A percentile compares a stretch with the other conserved stretches of the same genome.
These are phyloP conservation scores for Ammodytes dubius DNA, from an alignment of 2,113 vertebrate genomes.

Conservation along the genomic window DNA sequence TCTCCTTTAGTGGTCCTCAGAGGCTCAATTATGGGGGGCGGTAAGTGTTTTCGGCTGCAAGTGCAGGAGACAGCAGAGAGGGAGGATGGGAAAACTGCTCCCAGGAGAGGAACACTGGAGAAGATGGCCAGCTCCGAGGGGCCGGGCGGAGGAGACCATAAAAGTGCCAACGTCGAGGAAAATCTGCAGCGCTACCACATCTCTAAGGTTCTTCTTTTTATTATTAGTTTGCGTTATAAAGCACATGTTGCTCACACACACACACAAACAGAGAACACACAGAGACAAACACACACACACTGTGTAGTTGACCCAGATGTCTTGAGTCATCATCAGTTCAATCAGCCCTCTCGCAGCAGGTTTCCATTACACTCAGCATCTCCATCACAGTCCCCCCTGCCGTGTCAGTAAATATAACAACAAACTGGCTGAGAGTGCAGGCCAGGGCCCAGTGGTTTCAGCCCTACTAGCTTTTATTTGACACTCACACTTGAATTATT, in stretches of 20 bases:
- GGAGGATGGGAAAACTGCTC: conserved; percentile 57
- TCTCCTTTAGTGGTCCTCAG: conserved; percentile 59
- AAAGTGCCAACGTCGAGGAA: conserved; percentile 28
- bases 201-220: background rate
- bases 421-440: conserved; percentile 53
- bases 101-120: conserved; percentile 34
- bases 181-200: background rate
- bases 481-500: conserved; percentile 67
- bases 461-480: conserved; percentile 40
- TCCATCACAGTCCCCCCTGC: conserved; percentile 55
- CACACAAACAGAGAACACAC: background rate
- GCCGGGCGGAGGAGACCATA: conserved; percentile 42
- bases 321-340: conserved; percentile 36
- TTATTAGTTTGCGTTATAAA: conserved; percentile 26
- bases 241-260: background rate
- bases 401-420: conserved; percentile 58
- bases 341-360: conserved; percentile 21
- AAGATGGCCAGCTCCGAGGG: conserved; percentile 49
- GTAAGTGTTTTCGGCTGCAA: conserved; percentile 62
- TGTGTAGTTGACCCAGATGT: conserved; percentile 32
- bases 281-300: background rate
- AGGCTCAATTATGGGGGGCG: conserved; percentile 68
- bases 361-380: conserved; percentile 61
- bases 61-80: conserved; percentile 41
- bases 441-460: conserved; percentile 50